A percentile compares a stretch with the other conserved stretches of the same genome.
Conservation (phyloP, 1,140 invertebrate genomes). For the Macrocentrus cingulum region DNA sequence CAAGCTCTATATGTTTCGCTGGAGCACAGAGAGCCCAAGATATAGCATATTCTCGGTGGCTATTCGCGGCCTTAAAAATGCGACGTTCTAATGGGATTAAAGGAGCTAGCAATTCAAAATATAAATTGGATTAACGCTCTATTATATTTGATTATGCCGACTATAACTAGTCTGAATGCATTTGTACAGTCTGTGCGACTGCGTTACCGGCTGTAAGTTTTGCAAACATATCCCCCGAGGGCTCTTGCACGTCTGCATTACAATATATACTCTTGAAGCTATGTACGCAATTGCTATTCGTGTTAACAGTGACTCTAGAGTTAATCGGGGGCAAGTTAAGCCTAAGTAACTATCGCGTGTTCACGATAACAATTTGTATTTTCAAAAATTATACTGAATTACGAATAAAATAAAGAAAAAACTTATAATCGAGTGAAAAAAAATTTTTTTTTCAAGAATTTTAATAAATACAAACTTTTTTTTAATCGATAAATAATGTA, state of each 20-base stretch:
- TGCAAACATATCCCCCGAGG: conserved; percentile 2
- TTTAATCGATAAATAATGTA: too few species aligned
- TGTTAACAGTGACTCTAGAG: background rate
- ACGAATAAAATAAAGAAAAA: too few species aligned
- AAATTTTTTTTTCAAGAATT: too few species aligned
- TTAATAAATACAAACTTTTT: too few species aligned
- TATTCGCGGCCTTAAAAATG: conserved; percentile 34
- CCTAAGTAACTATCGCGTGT: background rate
- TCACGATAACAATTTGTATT: too few species aligned
- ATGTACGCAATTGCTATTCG: background rate
- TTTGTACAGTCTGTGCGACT: conserved; percentile 4
- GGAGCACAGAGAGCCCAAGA: background rate
- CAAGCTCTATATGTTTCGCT: background rate
- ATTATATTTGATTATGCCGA: conserved; percentile 30
- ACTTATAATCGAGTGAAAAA: too few species aligned
- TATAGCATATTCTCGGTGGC: conserved; percentile 4
- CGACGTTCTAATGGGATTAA: conserved; percentile 46
- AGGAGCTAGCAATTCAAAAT: conserved; percentile 38
- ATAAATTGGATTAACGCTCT: conserved; percentile 41
- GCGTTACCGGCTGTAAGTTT: conserved; percentile 2
- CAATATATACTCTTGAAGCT: background rate
- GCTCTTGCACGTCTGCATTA: background rate
- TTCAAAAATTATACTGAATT: too few species aligned
- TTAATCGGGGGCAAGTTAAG: background rate
- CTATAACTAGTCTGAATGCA: conserved; percentile 25